Evolutionary conservation across 2,113 vertebrate genomes (phyloP).

Genomic region (Cryptotis parvus): DNA sequence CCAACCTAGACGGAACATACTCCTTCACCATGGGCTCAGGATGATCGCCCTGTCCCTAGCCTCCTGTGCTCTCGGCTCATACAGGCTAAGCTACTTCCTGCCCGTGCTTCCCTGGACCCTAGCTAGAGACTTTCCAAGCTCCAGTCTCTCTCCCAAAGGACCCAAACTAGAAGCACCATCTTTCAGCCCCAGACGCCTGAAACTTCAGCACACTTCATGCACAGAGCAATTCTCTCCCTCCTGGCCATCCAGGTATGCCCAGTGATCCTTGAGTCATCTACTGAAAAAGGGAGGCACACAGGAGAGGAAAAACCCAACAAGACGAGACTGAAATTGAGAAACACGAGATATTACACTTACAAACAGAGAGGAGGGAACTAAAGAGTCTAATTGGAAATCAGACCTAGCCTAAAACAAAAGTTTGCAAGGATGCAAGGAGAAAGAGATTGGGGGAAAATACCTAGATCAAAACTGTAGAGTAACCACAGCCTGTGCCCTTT

Average conservation of each 20-base stretch:
- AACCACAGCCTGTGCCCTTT: slow-evolving; percentile 52
- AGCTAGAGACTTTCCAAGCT: background rate
- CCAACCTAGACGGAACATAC: background rate
- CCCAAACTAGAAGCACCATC: background rate
- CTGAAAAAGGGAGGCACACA: background rate
- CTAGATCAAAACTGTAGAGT: slow-evolving; percentile 46
- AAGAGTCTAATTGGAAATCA: background rate
- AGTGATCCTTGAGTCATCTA: background rate
- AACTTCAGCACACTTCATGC: background rate
- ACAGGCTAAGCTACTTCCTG: background rate
- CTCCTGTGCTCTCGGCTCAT: background rate
- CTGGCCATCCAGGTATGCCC: background rate
- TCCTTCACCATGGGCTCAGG: background rate
- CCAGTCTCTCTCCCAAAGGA: background rate
- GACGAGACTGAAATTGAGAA: background rate
- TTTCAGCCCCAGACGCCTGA: too few species aligned
- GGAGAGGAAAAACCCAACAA: background rate
- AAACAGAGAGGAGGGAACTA: background rate
- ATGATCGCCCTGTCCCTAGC: background rate
- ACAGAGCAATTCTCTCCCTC: background rate
- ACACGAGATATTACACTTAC: background rate
- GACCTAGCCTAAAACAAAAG: slow-evolving; percentile 8
- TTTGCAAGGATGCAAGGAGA: slow-evolving; percentile 35
- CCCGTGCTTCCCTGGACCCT: background rate
- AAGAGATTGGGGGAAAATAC: slow-evolving; percentile 50